Evolutionary conservation across 1,140 invertebrate species (phyloP).

Genomic region (Cephus cinctus): DNA sequence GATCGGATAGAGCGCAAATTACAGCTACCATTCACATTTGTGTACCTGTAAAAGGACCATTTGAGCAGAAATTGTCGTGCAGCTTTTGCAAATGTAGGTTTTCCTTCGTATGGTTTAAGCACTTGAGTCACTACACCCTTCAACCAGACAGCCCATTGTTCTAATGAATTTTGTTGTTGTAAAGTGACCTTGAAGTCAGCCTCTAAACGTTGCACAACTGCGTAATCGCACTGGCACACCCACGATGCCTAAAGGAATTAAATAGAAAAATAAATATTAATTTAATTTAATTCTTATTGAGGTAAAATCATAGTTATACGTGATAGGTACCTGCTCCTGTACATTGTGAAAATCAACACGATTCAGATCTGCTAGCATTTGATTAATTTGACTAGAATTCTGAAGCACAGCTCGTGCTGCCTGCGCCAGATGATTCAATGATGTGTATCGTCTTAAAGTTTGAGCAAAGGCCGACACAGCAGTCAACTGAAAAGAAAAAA

Average conservation of each 20-base stretch:
- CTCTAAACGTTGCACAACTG: slow-evolving; percentile 83
- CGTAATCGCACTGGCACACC: slow-evolving; percentile 94
- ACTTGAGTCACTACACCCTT: slow-evolving; percentile 88
- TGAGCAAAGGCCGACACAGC: slow-evolving; percentile 93
- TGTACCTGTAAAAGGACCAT: slow-evolving; percentile 97
- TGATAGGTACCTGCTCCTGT: slow-evolving; percentile 69
- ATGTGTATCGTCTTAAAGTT: slow-evolving; percentile 93
- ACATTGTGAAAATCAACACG: slow-evolving; percentile 97
- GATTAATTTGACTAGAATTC: slow-evolving; percentile 92
- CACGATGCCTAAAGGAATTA: slow-evolving; percentile 73
- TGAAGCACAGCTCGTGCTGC: slow-evolving; percentile 94
- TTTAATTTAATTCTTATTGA: background rate
- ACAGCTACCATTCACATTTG: slow-evolving; percentile 8
- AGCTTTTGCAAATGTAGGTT: slow-evolving; percentile 84
- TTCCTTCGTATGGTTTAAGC: slow-evolving; percentile 83
- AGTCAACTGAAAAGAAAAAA: slow-evolving; percentile 51
- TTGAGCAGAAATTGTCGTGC: slow-evolving; percentile 94
- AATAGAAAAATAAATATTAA: slow-evolving; percentile 12
- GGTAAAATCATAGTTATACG: background rate
- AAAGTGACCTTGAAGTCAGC: slow-evolving; percentile 92
- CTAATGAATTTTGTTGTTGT: slow-evolving; percentile 89
- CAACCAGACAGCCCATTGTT: slow-evolving; percentile 97
- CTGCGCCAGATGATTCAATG: slow-evolving; percentile 96
- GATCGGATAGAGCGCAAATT: background rate
- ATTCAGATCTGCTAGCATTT: slow-evolving; percentile 97